Conservation (phyloP, 2,888 invertebrate genomes). For the Leucophora obtusa region DNA sequence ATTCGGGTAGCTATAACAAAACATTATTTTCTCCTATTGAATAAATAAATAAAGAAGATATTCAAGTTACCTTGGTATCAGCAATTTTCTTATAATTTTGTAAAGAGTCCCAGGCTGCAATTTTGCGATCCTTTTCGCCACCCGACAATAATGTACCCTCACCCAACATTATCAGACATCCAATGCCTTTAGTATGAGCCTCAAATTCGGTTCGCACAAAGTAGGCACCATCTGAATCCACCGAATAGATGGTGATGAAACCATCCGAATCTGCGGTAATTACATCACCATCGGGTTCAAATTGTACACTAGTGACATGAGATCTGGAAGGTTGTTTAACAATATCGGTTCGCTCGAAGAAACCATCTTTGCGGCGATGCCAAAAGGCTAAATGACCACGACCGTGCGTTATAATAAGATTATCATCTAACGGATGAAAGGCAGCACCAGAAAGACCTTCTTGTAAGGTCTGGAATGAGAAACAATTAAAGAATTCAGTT, state of each 20-base stretch:
- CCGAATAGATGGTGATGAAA: constrained; percentile 93
- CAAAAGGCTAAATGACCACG: constrained; percentile 95
- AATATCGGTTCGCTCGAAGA: constrained; percentile 92
- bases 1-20: constrained; percentile 85
- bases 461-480: constrained; percentile 85
- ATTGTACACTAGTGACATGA: constrained; percentile 91
- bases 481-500: not conserved
- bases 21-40: too few relatives aligned
- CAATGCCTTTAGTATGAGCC: constrained; percentile 92
- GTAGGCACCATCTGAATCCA: constrained; percentile 92
- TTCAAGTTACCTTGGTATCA: constrained; percentile 86
- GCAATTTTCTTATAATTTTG: constrained; percentile 94
- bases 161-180: constrained; percentile 91
- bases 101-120: constrained; percentile 94
- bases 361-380: constrained; percentile 94
- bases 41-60: too few relatives aligned
- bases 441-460: constrained; percentile 92
- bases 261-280: constrained; percentile 95
- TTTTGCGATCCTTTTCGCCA: constrained; percentile 92
- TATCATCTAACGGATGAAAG: constrained; percentile 95
- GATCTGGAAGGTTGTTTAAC: constrained; percentile 93
- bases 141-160: constrained; percentile 94
- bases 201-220: constrained; percentile 93
- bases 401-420: constrained; percentile 93
- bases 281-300: constrained; percentile 94